Conservation (phyloP, 2,113 vertebrate species). For the Sorex fumeus region DNA sequence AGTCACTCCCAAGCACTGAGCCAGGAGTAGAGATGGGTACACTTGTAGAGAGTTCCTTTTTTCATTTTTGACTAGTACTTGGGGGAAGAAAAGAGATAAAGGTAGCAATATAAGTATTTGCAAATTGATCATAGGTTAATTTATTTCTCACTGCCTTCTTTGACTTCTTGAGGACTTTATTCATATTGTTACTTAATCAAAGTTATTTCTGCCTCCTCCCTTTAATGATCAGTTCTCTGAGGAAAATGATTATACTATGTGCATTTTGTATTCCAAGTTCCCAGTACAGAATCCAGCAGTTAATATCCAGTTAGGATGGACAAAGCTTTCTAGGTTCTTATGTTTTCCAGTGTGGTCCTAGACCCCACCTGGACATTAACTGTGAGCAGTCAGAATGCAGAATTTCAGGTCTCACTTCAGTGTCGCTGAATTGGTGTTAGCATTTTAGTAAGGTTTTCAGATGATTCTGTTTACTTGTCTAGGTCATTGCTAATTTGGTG, state of each 20-base stretch:
- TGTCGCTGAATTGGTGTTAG: not conserved
- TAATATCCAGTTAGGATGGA: not conserved
- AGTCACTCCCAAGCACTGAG: no score
- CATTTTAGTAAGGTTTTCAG: not conserved
- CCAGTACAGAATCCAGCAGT: not conserved
- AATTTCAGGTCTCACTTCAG: not conserved
- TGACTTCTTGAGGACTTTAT: not conserved
- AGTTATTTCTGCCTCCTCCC: not conserved
- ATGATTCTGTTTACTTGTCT: not conserved
- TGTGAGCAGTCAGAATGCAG: not conserved
- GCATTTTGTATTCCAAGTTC: not conserved
- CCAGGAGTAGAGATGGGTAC: no score
- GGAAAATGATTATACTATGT: not conserved
- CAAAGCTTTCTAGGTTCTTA: not conserved
- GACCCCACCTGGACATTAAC: not conserved
- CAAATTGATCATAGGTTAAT: not conserved
- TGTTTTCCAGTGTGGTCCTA: not conserved
- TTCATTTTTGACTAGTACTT: not conserved
- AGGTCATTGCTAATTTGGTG: not conserved
- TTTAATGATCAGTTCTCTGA: not conserved
- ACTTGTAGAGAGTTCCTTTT: not conserved
- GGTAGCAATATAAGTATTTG: not conserved
- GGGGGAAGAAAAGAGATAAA: not conserved
- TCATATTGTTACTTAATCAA: not conserved
- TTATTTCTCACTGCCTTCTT: slow-evolving; percentile 37